phyloP scores from a whole-genome alignment of 2,888 invertebrate species.

The Tenthredo distinguenda region DNA sequence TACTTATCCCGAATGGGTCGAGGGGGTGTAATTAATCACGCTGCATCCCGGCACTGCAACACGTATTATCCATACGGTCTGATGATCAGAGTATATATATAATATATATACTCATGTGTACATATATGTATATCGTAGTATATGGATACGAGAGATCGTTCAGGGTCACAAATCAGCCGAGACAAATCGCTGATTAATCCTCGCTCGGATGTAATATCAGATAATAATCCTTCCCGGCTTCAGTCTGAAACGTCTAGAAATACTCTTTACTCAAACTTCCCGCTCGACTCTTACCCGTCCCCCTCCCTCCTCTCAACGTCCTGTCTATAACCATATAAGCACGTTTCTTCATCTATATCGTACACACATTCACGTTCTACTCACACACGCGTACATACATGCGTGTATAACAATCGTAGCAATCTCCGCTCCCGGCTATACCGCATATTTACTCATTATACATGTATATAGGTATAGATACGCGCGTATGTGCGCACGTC shows the following conservation, averaged over 20 bases:
- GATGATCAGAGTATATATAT: background rate
- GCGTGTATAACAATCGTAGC: conserved; percentile 38
- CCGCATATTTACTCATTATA: background rate
- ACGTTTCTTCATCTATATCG: conserved; percentile 6
- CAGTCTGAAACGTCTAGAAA: background rate
- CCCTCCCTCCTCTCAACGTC: background rate
- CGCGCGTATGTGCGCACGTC: background rate
- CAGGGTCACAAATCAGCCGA: conserved; percentile 63
- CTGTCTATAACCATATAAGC: conserved; percentile 26
- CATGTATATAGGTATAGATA: background rate
- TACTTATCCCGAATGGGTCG: background rate
- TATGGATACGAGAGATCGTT: conserved; percentile 47
- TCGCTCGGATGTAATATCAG: conserved; percentile 53
- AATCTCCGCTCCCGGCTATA: conserved; percentile 7
- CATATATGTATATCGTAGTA: background rate
- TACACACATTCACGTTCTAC: background rate
- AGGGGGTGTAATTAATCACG: conserved; percentile 15
- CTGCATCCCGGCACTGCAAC: background rate
- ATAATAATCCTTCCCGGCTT: conserved; percentile 41
- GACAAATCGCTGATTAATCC: conserved; percentile 66
- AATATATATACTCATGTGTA: background rate
- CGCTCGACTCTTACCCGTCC: background rate
- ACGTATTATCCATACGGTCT: background rate
- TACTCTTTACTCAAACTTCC: conserved; percentile 5
- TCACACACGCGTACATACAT: background rate